phyloP scores from a whole-genome alignment of 1,140 invertebrate species.

The Physella acuta region DNA sequence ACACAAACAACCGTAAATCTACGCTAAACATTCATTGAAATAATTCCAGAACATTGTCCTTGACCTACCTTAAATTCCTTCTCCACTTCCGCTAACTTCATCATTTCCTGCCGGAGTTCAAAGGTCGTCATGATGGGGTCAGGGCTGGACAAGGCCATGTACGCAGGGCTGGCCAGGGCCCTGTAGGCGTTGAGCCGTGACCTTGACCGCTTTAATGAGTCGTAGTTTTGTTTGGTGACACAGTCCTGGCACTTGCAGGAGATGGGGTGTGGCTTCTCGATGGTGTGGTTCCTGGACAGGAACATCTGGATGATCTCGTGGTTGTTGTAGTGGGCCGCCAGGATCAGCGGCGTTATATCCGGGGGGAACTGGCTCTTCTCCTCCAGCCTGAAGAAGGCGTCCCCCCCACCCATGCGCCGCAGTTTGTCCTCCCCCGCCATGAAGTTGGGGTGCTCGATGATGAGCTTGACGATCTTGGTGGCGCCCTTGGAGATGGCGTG shows the following conservation, averaged over 20 bases:
- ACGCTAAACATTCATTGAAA: no score
- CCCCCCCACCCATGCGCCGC: conserved; percentile 49
- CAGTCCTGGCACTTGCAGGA: conserved; percentile 66
- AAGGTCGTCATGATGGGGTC: conserved; percentile 73
- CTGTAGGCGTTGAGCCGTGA: conserved; percentile 59
- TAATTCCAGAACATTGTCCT: no score
- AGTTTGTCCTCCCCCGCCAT: conserved; percentile 57
- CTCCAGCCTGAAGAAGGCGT: conserved; percentile 52
- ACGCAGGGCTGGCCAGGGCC: conserved; percentile 62
- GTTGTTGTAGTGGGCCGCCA: conserved; percentile 59
- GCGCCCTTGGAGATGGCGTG: conserved; percentile 59
- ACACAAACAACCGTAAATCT: no score
- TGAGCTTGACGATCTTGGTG: conserved; percentile 57
- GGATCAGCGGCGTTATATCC: conserved; percentile 58
- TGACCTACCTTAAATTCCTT: conserved; percentile 64
- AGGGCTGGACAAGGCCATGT: conserved; percentile 68
- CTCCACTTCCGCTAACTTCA: conserved; percentile 59
- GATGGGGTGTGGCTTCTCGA: conserved; percentile 65
- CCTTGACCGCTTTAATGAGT: conserved; percentile 53
- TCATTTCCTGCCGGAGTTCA: conserved; percentile 65
- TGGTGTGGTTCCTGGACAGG: conserved; percentile 56
- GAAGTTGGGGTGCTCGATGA: conserved; percentile 57
- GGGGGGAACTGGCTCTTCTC: conserved; percentile 56
- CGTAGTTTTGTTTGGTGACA: conserved; percentile 62
- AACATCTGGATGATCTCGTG: conserved; percentile 61